Evolutionary conservation across 53 echinoderm and acorn worm genomes (phyloP).

Genomic region (Mesocentrotus franciscanus): DNA sequence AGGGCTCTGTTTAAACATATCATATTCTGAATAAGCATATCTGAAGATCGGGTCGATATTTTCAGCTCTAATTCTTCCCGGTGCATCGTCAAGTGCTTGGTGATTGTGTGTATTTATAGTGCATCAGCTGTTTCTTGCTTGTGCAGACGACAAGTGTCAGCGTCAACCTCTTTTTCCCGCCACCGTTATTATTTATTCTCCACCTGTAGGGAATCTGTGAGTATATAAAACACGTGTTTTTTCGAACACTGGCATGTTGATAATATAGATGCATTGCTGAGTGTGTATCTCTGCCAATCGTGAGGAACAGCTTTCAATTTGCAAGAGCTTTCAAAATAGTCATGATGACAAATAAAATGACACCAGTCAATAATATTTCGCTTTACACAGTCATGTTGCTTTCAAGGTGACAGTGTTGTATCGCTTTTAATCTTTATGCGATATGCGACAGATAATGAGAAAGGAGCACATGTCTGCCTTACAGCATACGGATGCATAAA

Average conservation of each 20-base stretch:
- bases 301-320: neutral
- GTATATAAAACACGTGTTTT: constrained; percentile 58
- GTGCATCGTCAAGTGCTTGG: constrained; percentile 2
- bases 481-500: neutral
- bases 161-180: constrained; percentile 31
- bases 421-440: neutral
- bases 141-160: neutral
- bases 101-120: constrained; percentile 25
- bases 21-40: constrained; percentile 27
- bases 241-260: neutral
- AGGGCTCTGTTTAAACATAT: neutral
- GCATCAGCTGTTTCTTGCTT: neutral
- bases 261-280: neutral
- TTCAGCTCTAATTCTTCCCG: neutral
- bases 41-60: constrained; percentile 25
- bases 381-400: neutral
- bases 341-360: neutral
- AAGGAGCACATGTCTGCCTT: neutral
- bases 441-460: neutral
- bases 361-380: no score
- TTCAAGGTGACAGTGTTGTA: neutral
- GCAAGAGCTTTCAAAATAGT: neutral
- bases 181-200: constrained; percentile 42
- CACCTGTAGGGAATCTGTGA: constrained; percentile 60
- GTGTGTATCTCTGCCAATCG: neutral